Percentiles rank a stretch among this genome's conserved stretches.
Evolutionary conservation across 2,797 vertebrate species (phyloP).

Genomic region (Manis javanica): DNA sequence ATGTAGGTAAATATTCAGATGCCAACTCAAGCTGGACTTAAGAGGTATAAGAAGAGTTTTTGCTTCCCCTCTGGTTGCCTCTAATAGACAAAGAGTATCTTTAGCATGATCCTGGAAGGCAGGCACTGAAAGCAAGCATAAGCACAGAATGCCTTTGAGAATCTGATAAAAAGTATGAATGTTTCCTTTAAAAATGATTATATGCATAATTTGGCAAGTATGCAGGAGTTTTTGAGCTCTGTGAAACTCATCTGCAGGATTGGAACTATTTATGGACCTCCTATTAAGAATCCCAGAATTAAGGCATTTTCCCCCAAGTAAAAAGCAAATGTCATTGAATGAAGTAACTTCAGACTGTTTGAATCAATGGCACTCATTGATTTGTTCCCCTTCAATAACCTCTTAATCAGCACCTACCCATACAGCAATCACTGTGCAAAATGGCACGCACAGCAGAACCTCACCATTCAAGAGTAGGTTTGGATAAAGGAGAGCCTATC

Average conservation of each 20-base stretch:
- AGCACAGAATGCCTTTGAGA: conserved; percentile 28
- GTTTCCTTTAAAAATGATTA: not conserved
- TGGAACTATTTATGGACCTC: not conserved
- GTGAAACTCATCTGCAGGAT: not conserved
- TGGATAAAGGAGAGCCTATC: not conserved
- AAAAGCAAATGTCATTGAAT: not conserved
- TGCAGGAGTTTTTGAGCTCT: not conserved
- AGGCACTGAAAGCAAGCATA: not conserved
- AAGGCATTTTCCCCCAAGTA: not conserved
- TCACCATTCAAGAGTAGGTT: not conserved
- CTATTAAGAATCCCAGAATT: not conserved
- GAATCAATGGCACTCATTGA: not conserved
- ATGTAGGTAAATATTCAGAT: not conserved
- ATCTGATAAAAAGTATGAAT: conserved; percentile 32
- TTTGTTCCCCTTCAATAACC: not conserved
- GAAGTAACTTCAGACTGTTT: not conserved
- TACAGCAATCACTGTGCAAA: not conserved
- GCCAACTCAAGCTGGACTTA: not conserved
- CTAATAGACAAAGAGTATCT: not conserved
- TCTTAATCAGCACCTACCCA: not conserved
- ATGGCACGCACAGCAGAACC: not conserved
- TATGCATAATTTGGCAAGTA: not conserved
- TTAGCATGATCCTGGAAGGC: not conserved
- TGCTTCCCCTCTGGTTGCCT: not conserved
- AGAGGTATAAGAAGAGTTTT: not conserved